A percentile compares a stretch with the other conserved stretches of the same genome.
Evolutionary conservation across 92 coral and sea anemone species (phyloP).

Genomic region (Phenganax subtilis): DNA sequence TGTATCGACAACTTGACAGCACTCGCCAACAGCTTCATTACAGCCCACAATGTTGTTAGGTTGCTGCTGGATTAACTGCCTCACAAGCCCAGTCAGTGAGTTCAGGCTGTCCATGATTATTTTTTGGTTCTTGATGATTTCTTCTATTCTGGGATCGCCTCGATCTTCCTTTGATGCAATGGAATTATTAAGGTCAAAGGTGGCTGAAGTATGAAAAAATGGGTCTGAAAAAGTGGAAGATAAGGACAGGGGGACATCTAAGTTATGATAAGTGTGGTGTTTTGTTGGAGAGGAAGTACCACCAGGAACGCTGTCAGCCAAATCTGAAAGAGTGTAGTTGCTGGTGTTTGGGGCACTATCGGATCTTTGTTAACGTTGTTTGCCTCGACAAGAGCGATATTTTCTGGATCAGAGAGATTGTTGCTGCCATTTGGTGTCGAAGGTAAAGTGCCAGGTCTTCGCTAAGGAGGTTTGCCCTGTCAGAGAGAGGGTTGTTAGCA

Average conservation of each 20-base stretch:
- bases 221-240: neutral
- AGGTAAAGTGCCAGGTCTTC: neutral
- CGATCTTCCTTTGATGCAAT: neutral
- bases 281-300: neutral
- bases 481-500: neutral
- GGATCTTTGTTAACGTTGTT: neutral
- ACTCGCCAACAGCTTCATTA: too few relatives aligned
- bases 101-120: conserved; percentile 7
- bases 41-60: too few relatives aligned
- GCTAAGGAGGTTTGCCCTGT: too few relatives aligned
- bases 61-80: conserved; percentile 21
- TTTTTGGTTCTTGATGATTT: conserved; percentile 25
- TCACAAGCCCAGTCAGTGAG: conserved; percentile 18
- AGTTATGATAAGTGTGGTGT: neutral
- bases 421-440: conserved; percentile 7
- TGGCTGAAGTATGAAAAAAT: neutral
- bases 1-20: neutral
- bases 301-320: conserved; percentile 1
- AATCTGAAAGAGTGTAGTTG: neutral
- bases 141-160: conserved; percentile 21
- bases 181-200: neutral
- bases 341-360: neutral
- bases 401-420: neutral
- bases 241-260: conserved; percentile 13
- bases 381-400: too few relatives aligned